Percentiles rank a stretch among this genome's conserved stretches.
phyloP scores from a whole-genome alignment of 2,797 vertebrate species.

The Oceanodroma leucorhoa region DNA sequence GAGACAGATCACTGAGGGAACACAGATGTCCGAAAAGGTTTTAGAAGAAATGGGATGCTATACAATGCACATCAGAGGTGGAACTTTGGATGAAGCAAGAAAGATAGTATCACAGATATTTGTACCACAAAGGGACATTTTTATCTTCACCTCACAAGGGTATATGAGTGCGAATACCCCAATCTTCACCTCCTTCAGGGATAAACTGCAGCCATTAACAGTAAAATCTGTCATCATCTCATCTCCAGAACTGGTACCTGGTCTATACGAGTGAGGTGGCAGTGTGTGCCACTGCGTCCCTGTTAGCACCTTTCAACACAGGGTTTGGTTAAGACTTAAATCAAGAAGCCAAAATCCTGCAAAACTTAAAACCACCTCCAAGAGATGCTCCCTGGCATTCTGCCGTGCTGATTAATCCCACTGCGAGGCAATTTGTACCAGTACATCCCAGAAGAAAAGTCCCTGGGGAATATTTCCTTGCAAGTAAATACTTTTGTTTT shows the following conservation, averaged over 20 bases:
- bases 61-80: background rate
- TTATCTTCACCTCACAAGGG: background rate
- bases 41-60: background rate
- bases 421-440: background rate
- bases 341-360: background rate
- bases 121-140: background rate
- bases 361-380: background rate
- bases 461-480: background rate
- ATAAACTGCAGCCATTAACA: background rate
- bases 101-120: background rate
- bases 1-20: background rate
- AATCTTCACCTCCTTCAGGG: background rate
- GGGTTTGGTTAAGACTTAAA: background rate
- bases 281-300: rapidly evolving
- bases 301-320: background rate
- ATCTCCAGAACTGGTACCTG: background rate
- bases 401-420: background rate
- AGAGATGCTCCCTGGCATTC: background rate
- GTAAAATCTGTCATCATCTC: background rate
- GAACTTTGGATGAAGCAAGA: background rate
- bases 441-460: background rate
- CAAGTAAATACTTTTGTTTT: background rate
- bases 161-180: background rate
- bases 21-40: background rate
- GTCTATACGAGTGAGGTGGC: background rate